Base-by-base conservation (phyloP, 2,113 vertebrate genomes). In the Hippocampus barbouri region DNA sequence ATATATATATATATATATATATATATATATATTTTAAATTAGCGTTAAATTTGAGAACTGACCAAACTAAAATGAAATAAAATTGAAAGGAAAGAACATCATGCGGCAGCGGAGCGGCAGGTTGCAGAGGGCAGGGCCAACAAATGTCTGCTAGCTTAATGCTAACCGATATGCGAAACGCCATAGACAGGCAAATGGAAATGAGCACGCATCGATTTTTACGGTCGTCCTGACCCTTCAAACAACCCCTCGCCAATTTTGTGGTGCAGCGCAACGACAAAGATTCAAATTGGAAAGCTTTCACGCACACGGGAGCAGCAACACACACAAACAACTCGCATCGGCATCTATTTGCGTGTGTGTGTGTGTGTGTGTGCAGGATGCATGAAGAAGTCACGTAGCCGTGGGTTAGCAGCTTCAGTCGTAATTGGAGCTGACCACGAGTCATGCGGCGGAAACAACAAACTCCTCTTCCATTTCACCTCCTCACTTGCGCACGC, bases 381-480 rank as follows among this genome's bases (percentile, higher is more conserved):
- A 30, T 71, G 70, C 25, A 71, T 78, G 82, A 78, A 43, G 67
- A 78, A 86, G 70, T 68, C 81, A 76, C 80, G 86, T 86, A 79
- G 85, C 86, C 74, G 82, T 16, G 79, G 83, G 86, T 88, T 86
- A 88, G 79, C 81, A 81, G 75, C 77, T 83, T 88, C 75, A 83
- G 79, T 82, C 86, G 80, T 88, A 88, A 89, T 83, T 77, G 82
- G 86, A 89, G 88, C 79, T 85, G 85, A 87, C 78, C 77, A 83
- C 83, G 86, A 87, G 75, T 89, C 86, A 89, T 81, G 70, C 83
- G 75, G 79, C 54, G 57, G 56, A 80, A 81, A 85, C 74, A 85
- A 80, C 83, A 79, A 81, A 74, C 71, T 66, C 14, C 65, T 75
- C 72, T 81, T 76, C 70, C 23, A 76, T 63, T 41, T 41, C 38